Evolutionary conservation across 2,797 vertebrate genomes (phyloP), one percentile per base, ranked within the genome.

Genomic region (Acridotheres tristis): DNA sequence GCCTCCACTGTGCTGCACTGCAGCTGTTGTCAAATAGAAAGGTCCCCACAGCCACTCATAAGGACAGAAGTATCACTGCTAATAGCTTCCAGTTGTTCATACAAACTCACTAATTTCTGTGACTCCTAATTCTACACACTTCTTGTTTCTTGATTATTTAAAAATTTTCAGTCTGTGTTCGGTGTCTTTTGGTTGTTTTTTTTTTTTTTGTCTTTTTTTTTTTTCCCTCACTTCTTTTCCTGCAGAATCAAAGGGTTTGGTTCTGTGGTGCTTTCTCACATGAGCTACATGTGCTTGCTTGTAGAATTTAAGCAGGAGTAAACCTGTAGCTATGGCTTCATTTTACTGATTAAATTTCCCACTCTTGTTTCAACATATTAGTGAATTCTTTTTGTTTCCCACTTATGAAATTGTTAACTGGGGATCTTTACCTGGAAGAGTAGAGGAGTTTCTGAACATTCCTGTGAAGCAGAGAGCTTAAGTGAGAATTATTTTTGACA

Each of bases 401-500:
- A 43, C 38, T 55, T 73, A 25, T 0, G 51, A 66, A 91, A 69
- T 13, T 89, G 61, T 88, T 90, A 89, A 69, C 50, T 72, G 36
- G 62, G 29, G 15, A 40, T 58, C 80, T 90, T 1, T 57, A 90
- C 76, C 92, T 95, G 82, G 51, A 81, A 40, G 22, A 40, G 27
- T 2, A 45, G 62, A 66, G 25, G 38, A 57, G 25, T 84, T 86
- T 87, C 76, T 84, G 42, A 73, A 57, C 53, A 48, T 79, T 82
- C 71, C 50, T 68, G 32, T 51, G 68, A 91, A 94, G 74, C 88
- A 71, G 26, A 61, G 55, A 63, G 91, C 92, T 88, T 82, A 90
- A 86, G 42, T 58, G 68, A 80, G 83, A 94, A 91, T 94, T 82
- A 75, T 5, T 18, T 90, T 77, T 82, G 91, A 90, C 91, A 58